Conservation (phyloP, 2,113 vertebrate genomes). For the Marcusenius ussheri region DNA sequence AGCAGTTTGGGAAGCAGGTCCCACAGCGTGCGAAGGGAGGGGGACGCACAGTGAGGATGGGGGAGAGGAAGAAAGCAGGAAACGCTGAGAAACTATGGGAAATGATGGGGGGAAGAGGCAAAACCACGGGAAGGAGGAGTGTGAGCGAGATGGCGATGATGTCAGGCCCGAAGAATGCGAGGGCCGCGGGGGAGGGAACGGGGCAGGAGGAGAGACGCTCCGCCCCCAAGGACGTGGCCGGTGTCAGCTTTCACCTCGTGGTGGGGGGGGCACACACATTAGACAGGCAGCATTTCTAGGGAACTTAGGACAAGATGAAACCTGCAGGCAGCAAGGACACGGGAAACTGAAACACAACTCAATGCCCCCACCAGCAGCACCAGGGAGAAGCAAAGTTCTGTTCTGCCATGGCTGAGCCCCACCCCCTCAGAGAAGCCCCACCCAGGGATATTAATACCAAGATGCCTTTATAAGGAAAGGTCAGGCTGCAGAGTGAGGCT, state of each 20-base stretch:
- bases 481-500: neutral
- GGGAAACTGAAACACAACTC: neutral
- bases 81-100: neutral
- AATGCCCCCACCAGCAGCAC: neutral
- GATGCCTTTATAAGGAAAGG: conserved; percentile 18
- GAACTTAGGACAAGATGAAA: neutral
- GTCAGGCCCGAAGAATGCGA: conserved; percentile 30
- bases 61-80: neutral
- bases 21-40: too few species aligned
- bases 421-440: neutral
- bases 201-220: neutral
- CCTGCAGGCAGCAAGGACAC: neutral
- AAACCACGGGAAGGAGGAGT: neutral
- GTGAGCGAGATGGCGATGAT: conserved; percentile 9
- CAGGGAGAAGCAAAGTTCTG: neutral
- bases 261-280: neutral
- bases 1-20: neutral
- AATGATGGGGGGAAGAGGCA: neutral
- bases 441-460: conserved; percentile 15
- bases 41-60: neutral
- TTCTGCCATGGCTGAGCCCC: neutral
- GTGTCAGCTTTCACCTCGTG: neutral
- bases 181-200: conserved; percentile 6
- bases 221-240: neutral
- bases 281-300: neutral